phyloP scores from a whole-genome alignment of 2,888 invertebrate species.

The Drosophila kuntzei region DNA sequence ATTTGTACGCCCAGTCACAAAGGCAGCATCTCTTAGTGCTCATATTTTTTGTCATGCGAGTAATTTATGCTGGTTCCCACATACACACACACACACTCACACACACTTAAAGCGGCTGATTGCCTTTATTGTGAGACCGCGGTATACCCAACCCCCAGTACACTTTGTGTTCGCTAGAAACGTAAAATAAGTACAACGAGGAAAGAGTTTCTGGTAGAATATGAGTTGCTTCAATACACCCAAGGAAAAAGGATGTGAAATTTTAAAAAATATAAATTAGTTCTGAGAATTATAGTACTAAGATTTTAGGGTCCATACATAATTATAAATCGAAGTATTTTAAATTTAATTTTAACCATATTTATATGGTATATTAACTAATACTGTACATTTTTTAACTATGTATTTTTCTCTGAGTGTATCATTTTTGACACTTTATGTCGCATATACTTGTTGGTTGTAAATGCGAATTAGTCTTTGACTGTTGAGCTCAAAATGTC shows the following conservation, averaged over 20 bases:
- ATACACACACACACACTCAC: conserved; percentile 17
- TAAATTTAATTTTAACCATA: no score
- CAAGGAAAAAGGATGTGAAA: not conserved
- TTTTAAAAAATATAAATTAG: no score
- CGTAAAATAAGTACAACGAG: conserved; percentile 16
- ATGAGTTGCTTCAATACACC: conserved; percentile 5
- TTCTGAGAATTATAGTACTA: no score
- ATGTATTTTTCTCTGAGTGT: no score
- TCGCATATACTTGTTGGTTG: conserved; percentile 1
- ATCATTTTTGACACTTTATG: conserved; percentile 16
- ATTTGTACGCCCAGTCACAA: conserved; percentile 38
- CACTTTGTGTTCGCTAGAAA: conserved; percentile 14
- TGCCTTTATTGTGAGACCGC: conserved; percentile 48
- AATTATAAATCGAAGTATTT: no score
- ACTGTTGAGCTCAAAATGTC: not conserved
- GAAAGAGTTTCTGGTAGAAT: not conserved
- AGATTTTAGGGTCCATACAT: no score
- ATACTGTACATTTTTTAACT: no score
- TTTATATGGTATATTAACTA: no score
- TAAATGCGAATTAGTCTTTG: conserved; percentile 4
- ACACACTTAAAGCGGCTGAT: conserved; percentile 45
- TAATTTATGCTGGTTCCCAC: conserved; percentile 61
- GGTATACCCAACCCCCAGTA: not conserved
- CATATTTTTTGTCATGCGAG: conserved; percentile 55
- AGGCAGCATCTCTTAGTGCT: conserved; percentile 34